A percentile compares a stretch with the other conserved stretches of the same genome.
Evolutionary conservation across 1,140 invertebrate genomes (phyloP).

Genomic region (Drosophila grimshawi): DNA sequence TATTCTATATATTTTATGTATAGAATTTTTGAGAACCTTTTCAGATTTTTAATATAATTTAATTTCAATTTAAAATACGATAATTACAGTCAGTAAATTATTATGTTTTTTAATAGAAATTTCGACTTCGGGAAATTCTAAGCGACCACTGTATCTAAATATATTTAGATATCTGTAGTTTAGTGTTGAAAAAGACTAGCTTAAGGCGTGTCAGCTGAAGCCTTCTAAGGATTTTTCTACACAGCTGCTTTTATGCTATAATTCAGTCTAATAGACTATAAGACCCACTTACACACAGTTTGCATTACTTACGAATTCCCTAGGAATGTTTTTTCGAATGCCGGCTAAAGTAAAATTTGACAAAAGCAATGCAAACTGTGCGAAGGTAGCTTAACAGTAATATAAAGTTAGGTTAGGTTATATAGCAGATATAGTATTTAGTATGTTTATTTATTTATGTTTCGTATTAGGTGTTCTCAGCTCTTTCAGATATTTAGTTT

Average conservation of each 20-base stretch:
- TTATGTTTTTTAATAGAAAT: no score
- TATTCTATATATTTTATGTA: background rate
- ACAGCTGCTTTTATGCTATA: slow-evolving; percentile 8
- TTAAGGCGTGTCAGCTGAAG: slow-evolving; percentile 38
- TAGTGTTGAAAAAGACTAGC: slow-evolving; percentile 17
- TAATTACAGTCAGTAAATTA: background rate
- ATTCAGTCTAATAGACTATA: slow-evolving; percentile 43
- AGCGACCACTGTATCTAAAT: background rate
- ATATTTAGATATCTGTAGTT: slow-evolving; percentile 14
- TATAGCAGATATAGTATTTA: slow-evolving; percentile 21
- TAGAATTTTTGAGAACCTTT: background rate
- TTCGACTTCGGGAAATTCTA: background rate
- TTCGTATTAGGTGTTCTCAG: slow-evolving; percentile 7
- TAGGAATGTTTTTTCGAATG: background rate
- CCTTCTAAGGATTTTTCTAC: slow-evolving; percentile 12
- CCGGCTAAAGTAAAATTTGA: background rate
- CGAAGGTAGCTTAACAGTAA: slow-evolving; percentile 16
- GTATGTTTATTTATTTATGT: slow-evolving; percentile 13
- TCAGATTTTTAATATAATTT: background rate
- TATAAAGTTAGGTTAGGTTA: slow-evolving; percentile 24
- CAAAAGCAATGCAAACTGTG: slow-evolving; percentile 15
- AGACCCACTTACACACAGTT: slow-evolving; percentile 16
- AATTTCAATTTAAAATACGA: background rate
- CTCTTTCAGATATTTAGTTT: slow-evolving; percentile 50
- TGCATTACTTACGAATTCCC: background rate